A percentile compares a stretch with the other conserved stretches of the same genome.
Conservation (phyloP, 2,888 invertebrate genomes). For the Peribatodes rhomboidaria region DNA sequence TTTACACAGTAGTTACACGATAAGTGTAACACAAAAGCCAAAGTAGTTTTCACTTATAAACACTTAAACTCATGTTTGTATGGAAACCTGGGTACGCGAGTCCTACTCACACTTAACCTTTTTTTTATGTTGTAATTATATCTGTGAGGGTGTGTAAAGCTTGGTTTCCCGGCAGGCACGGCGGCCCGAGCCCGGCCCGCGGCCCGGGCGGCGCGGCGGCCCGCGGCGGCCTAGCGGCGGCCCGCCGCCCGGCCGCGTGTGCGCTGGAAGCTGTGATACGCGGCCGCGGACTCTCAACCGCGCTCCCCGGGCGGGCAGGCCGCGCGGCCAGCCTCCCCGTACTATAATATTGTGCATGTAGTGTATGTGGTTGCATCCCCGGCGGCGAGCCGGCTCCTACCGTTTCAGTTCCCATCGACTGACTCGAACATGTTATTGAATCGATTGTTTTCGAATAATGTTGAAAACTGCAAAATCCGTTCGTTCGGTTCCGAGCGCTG, state of each 20-base stretch:
- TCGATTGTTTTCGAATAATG: not conserved
- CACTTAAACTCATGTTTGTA: too few species aligned
- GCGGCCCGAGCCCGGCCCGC: too few species aligned
- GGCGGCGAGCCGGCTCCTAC: not conserved
- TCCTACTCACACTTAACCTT: too few species aligned
- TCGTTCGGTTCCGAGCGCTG: not conserved
- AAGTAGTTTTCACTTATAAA: too few species aligned
- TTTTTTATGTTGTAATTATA: too few species aligned
- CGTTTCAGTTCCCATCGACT: not conserved
- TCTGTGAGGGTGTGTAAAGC: too few species aligned
- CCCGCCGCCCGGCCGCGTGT: not conserved
- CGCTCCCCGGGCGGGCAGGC: not conserved
- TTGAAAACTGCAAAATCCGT: not conserved
- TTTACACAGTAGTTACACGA: too few species aligned
- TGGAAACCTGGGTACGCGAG: too few species aligned
- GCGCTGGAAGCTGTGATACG: constrained; percentile 10
- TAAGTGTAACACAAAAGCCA: too few species aligned
- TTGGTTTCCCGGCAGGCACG: too few species aligned
- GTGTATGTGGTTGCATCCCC: not conserved
- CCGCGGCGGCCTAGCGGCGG: not conserved
- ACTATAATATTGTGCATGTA: not conserved
- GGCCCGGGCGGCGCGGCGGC: too few species aligned
- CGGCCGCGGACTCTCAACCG: not conserved
- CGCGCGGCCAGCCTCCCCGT: not conserved
- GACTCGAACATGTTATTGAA: not conserved